These are phyloP conservation scores for Macrochelys suwanniensis DNA, from an alignment of 2,797 vertebrate genomes.

Conservation along the genomic window DNA sequence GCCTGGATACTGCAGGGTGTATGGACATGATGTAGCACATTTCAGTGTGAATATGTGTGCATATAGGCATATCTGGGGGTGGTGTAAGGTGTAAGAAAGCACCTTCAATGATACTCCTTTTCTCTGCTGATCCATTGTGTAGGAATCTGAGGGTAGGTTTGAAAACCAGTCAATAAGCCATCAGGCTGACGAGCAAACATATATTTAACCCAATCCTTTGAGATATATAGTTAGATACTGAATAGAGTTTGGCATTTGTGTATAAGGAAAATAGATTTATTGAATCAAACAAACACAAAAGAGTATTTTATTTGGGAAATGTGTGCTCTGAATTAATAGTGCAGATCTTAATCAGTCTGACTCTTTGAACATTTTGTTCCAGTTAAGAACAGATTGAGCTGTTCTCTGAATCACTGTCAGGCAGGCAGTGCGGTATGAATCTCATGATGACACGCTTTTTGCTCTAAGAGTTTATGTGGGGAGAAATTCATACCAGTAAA, in stretches of 20 bases:
- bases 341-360: slow-evolving; percentile 47
- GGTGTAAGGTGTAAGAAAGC: background rate
- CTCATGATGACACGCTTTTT: slow-evolving; percentile 53
- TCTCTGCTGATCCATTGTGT: background rate
- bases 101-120: rapidly evolving
- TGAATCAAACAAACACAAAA: slow-evolving; percentile 30
- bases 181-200: background rate
- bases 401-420: slow-evolving; percentile 72
- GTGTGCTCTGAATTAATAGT: slow-evolving; percentile 50
- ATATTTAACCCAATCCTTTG: background rate
- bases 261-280: slow-evolving; percentile 15
- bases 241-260: slow-evolving; percentile 7
- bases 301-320: slow-evolving; percentile 20
- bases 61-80: background rate
- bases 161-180: background rate
- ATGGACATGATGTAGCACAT: background rate
- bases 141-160: background rate
- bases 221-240: background rate
- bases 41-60: background rate
- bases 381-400: slow-evolving; percentile 76
- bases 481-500: slow-evolving; percentile 50
- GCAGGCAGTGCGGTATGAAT: slow-evolving; percentile 59
- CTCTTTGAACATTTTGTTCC: slow-evolving; percentile 77
- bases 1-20: background rate
- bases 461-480: slow-evolving; percentile 64